Percentiles rank a stretch among this genome's conserved stretches.
Conservation (phyloP, 2,113 vertebrate genomes). For the Odocoileus hemionus region DNA sequence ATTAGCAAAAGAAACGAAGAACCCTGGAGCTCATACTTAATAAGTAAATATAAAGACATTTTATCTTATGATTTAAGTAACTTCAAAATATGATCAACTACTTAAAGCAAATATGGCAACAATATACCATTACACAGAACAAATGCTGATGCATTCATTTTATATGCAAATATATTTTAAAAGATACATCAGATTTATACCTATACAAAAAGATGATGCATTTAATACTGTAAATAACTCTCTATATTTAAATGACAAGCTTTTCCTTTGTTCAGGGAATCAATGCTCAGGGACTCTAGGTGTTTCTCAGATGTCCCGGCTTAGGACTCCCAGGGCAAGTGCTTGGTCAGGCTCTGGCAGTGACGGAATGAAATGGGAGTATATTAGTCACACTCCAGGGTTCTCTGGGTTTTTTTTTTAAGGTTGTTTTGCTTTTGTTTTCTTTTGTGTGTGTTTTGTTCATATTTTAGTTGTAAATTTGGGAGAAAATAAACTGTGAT, state of each 20-base stretch:
- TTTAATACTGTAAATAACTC: constrained; percentile 57
- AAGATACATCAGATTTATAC: constrained; percentile 39
- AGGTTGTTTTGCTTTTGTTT: neutral
- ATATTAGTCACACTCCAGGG: too few relatives aligned
- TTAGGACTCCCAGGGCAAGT: neutral
- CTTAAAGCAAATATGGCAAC: neutral
- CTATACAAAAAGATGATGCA: constrained; percentile 54
- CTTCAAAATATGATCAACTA: neutral
- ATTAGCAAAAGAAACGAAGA: neutral
- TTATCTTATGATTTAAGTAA: neutral
- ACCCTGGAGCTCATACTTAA: neutral
- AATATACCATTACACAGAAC: neutral
- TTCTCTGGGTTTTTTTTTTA: neutral
- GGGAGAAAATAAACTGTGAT: neutral
- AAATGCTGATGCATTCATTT: neutral
- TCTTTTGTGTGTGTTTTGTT: neutral
- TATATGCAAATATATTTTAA: constrained; percentile 61
- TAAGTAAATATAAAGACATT: neutral
- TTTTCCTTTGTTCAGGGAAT: constrained; percentile 60
- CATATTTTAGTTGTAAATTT: neutral
- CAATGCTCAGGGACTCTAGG: neutral
- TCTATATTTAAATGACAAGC: constrained; percentile 58
- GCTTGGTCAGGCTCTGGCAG: neutral
- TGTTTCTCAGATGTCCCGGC: neutral
- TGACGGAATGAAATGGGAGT: too few relatives aligned